Evolutionary conservation across 2,888 invertebrate species (phyloP).

Genomic region (Zygaena filipendulae): DNA sequence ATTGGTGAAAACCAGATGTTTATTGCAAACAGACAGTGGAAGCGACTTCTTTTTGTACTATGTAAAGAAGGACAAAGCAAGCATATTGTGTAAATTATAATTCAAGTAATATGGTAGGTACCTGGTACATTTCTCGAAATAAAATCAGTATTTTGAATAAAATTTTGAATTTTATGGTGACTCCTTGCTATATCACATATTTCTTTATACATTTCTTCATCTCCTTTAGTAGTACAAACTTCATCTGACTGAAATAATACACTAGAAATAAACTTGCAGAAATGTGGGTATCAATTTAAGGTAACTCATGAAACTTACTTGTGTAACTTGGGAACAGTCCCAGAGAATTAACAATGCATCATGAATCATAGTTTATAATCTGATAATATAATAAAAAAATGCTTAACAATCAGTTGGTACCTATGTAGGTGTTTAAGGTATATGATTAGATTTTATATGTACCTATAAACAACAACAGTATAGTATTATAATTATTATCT

Average conservation of each 20-base stretch:
- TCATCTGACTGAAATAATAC: constrained; percentile 40
- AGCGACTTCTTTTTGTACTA: no score
- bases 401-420: background rate
- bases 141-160: constrained; percentile 64
- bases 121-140: constrained; percentile 57
- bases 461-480: background rate
- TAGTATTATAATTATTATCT: no score
- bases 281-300: no score
- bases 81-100: no score
- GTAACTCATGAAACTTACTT: constrained; percentile 8
- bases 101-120: constrained; percentile 21
- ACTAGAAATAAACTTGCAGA: no score
- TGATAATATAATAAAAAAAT: constrained; percentile 10
- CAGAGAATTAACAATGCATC: constrained; percentile 73
- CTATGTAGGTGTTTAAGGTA: background rate
- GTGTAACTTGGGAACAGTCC: constrained; percentile 58
- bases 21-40: no score
- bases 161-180: constrained; percentile 73
- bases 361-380: constrained; percentile 66
- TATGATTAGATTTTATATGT: background rate
- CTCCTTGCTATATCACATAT: constrained; percentile 72
- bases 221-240: constrained; percentile 73
- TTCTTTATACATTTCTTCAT: constrained; percentile 68
- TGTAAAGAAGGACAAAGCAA: no score
- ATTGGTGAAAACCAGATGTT: no score